phyloP scores from a whole-genome alignment of 1,140 invertebrate species.

The Pseudomyrmex gracilis region DNA sequence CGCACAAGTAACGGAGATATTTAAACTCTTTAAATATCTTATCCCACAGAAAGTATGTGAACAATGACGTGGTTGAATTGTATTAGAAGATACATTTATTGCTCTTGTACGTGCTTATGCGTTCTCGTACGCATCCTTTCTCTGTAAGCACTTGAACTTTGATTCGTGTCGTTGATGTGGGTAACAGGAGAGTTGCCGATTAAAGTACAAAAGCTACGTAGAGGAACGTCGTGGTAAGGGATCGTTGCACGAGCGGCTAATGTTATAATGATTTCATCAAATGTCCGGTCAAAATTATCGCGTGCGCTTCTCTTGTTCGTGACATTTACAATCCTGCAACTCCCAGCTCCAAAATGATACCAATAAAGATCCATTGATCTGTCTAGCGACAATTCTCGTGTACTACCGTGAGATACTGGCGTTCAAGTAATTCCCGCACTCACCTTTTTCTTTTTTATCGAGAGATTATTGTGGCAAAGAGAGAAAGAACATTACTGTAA shows the following conservation, averaged over 20 bases:
- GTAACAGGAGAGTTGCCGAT: slow-evolving; percentile 39
- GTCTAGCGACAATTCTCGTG: slow-evolving; percentile 37
- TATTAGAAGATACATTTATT: not conserved
- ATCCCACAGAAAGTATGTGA: not conserved
- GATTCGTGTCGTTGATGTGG: slow-evolving; percentile 19
- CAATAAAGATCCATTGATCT: slow-evolving; percentile 65
- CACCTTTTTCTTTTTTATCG: not conserved
- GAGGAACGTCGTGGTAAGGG: slow-evolving; percentile 53
- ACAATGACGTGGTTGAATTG: slow-evolving; percentile 4
- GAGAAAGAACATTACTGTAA: not conserved
- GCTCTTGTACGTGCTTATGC: not conserved
- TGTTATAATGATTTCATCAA: slow-evolving; percentile 74
- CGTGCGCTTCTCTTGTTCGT: slow-evolving; percentile 64
- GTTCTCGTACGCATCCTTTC: slow-evolving; percentile 11
- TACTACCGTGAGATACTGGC: slow-evolving; percentile 52
- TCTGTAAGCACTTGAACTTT: slow-evolving; percentile 27
- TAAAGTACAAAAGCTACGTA: slow-evolving; percentile 57
- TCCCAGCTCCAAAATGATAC: slow-evolving; percentile 58
- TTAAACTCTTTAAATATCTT: no score
- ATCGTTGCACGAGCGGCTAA: slow-evolving; percentile 56
- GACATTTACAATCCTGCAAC: slow-evolving; percentile 66
- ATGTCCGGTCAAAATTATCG: slow-evolving; percentile 77
- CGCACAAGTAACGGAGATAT: no score
- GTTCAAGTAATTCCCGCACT: slow-evolving; percentile 49
- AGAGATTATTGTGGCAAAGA: slow-evolving; percentile 10